phyloP scores from a whole-genome alignment of 2,113 vertebrate genomes.

The Machaerirhynchus nigripectus region DNA sequence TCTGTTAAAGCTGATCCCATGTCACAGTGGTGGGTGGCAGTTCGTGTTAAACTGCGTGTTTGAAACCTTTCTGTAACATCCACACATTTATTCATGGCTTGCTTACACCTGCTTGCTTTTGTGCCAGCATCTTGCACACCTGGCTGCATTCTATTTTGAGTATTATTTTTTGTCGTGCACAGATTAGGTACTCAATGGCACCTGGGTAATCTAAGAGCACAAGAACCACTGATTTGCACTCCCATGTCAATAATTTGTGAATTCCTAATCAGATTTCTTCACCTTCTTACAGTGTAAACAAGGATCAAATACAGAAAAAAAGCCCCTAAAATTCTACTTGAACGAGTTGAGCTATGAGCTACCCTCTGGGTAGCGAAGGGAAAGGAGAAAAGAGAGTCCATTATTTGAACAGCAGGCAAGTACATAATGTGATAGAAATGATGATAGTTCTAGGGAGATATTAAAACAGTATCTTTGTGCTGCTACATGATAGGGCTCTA shows the following conservation, averaged over 20 bases:
- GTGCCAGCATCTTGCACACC: neutral
- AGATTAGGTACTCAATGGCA: neutral
- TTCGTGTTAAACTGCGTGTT: accelerated
- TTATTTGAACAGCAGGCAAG: neutral
- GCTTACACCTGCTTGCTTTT: neutral
- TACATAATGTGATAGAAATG: neutral
- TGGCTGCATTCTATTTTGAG: neutral
- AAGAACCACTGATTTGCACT: neutral
- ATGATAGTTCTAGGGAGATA: neutral
- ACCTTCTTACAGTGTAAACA: neutral
- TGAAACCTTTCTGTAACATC: neutral
- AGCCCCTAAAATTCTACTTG: neutral
- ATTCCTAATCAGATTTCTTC: neutral
- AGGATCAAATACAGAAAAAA: neutral
- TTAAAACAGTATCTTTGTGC: neutral
- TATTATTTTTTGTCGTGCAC: neutral
- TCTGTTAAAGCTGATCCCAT: neutral
- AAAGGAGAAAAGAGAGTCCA: neutral
- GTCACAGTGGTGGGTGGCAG: neutral
- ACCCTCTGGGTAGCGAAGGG: neutral
- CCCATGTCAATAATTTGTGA: neutral
- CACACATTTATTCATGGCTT: neutral
- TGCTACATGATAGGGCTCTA: neutral
- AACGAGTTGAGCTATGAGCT: accelerated
- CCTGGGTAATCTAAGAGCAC: neutral